Conservation (phyloP, 2,888 invertebrate genomes). For the Clivina fossor region DNA sequence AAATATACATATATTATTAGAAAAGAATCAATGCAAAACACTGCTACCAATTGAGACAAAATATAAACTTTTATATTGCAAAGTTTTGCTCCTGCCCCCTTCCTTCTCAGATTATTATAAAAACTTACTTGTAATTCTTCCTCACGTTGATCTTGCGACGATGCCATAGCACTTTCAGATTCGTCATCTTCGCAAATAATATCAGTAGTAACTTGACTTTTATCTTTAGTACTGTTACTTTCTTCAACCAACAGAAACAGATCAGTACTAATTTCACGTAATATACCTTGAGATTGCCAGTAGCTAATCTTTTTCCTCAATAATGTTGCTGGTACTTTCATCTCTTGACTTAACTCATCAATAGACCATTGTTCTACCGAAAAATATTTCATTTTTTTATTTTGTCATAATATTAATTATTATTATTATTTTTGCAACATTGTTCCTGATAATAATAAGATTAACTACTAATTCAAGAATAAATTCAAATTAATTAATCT, state of each 20-base stretch:
- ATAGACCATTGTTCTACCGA: conserved; percentile 75
- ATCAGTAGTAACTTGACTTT: conserved; percentile 60
- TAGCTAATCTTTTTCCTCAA: conserved; percentile 85
- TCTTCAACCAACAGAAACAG: conserved; percentile 73
- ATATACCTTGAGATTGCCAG: conserved; percentile 91
- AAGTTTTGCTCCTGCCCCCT: background rate
- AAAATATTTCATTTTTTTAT: too few species aligned
- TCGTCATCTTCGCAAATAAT: conserved; percentile 85
- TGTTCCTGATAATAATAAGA: too few species aligned
- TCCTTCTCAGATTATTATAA: background rate
- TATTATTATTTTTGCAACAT: too few species aligned
- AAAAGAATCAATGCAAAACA: too few species aligned
- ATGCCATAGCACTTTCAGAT: conserved; percentile 91
- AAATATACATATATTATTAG: conserved; percentile 25
- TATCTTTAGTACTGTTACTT: conserved; percentile 57
- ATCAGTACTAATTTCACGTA: conserved; percentile 76
- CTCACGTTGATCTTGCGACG: conserved; percentile 90
- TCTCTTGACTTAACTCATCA: conserved; percentile 79
- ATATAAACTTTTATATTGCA: conserved; percentile 6
- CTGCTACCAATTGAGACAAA: too few species aligned
- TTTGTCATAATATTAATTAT: too few species aligned
- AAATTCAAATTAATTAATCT: too few species aligned
- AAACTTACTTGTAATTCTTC: conserved; percentile 79
- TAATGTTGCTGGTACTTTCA: conserved; percentile 85
- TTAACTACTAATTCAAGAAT: too few species aligned